phyloP scores from a whole-genome alignment of 2,113 vertebrate genomes.

The Ammodytes marinus region DNA sequence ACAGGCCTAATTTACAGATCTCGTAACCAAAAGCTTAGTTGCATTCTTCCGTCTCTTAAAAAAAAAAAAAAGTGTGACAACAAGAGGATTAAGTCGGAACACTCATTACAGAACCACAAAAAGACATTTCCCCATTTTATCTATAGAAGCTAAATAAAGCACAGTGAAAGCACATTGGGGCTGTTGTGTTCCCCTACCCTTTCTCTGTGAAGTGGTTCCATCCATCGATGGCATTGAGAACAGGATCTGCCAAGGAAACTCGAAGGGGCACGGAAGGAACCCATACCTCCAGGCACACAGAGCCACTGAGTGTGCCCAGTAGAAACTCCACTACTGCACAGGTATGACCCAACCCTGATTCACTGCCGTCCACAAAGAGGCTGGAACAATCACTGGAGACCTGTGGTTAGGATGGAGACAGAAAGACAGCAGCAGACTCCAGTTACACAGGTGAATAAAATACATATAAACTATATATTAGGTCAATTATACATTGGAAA shows the following conservation, averaged over 20 bases:
- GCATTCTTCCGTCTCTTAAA: not conserved
- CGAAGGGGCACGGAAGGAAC: constrained; percentile 90
- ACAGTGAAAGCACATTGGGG: not conserved
- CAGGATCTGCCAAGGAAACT: constrained; percentile 91
- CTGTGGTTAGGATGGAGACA: constrained; percentile 70
- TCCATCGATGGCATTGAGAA: constrained; percentile 92
- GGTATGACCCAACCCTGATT: constrained; percentile 89
- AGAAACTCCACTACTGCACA: constrained; percentile 89
- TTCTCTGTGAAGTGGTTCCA: constrained; percentile 87
- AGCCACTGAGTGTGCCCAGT: constrained; percentile 87
- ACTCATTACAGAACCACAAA: not conserved
- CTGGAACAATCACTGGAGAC: constrained; percentile 92
- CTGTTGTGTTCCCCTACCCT: constrained; percentile 49
- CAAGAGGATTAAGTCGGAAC: not conserved
- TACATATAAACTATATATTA: not conserved
- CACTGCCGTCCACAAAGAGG: constrained; percentile 94
- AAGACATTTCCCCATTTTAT: not conserved
- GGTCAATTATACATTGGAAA: not conserved
- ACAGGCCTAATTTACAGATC: not conserved
- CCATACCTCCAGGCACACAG: constrained; percentile 92
- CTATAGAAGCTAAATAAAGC: not conserved
- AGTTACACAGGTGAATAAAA: not conserved
- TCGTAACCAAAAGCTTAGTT: not conserved
- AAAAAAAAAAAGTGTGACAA: not conserved
- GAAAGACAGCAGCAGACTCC: not conserved